These are phyloP conservation scores for Bufo bufo DNA, from an alignment of 2,113 vertebrate genomes.

Conservation along the genomic window DNA sequence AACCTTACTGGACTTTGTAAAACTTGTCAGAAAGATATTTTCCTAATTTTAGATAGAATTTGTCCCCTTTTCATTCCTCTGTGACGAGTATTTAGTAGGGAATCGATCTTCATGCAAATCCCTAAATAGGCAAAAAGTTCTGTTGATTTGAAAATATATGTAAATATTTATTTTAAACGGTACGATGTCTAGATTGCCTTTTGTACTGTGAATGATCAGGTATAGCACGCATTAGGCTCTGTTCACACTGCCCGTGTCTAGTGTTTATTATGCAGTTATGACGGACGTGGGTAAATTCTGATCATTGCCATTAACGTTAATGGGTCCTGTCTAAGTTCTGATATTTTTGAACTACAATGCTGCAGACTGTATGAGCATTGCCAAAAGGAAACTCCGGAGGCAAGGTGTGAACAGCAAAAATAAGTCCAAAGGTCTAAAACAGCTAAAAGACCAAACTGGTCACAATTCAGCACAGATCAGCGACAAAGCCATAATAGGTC, in stretches of 20 bases:
- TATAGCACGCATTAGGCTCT: background rate
- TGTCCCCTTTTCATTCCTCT: too few relatives aligned
- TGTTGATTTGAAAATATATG: background rate
- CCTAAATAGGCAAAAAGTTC: background rate
- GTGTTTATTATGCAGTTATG: background rate
- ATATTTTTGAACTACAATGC: background rate
- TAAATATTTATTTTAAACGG: too few relatives aligned
- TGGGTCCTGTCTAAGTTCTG: background rate
- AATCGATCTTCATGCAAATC: background rate
- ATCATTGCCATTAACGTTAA: background rate
- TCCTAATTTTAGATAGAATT: too few relatives aligned
- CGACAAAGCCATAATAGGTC: too few relatives aligned
- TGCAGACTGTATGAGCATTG: background rate
- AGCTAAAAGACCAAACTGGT: too few relatives aligned
- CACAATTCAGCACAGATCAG: too few relatives aligned
- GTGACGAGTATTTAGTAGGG: background rate
- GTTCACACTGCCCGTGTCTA: background rate
- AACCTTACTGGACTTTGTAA: too few relatives aligned
- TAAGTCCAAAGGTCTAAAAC: too few relatives aligned
- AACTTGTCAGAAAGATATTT: too few relatives aligned
- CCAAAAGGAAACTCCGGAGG: too few relatives aligned
- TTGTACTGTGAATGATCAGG: background rate
- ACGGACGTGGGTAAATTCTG: background rate
- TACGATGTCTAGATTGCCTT: background rate
- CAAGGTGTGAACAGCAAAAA: too few relatives aligned